These are phyloP conservation scores for Etheostoma perlongum DNA, from an alignment of 2,797 vertebrate species.

Conservation along the genomic window DNA sequence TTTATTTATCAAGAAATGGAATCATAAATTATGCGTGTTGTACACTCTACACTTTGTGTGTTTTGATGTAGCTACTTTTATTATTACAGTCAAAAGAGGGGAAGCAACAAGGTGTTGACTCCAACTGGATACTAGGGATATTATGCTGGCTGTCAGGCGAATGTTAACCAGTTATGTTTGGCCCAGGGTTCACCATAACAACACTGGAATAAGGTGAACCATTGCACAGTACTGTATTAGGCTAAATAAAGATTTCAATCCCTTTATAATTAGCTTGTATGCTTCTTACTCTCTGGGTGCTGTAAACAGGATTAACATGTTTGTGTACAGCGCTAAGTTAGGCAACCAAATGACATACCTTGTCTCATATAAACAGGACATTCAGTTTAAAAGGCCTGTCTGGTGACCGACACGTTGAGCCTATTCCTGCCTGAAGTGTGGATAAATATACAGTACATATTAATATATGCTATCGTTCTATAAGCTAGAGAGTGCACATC, in stretches of 20 bases:
- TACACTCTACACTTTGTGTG: conserved; percentile 35
- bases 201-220: conserved; percentile 81
- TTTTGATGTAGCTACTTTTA: conserved; percentile 31
- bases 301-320: conserved; percentile 67
- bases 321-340: conserved; percentile 52
- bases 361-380: not conserved
- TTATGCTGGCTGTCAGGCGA: conserved; percentile 25
- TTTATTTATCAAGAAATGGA: conserved; percentile 72
- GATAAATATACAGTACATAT: not conserved
- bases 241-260: conserved; percentile 88
- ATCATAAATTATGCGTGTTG: conserved; percentile 53
- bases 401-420: not conserved
- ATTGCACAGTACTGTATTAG: conserved; percentile 80
- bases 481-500: not conserved
- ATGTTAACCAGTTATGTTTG: conserved; percentile 54
- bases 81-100: conserved; percentile 17
- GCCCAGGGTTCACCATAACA: conserved; percentile 61
- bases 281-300: conserved; percentile 64
- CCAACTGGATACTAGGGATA: conserved; percentile 7
- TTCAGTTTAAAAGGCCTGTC: not conserved
- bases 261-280: conserved; percentile 84
- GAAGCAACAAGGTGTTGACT: conserved; percentile 15
- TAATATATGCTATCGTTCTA: not conserved
- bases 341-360: conserved; percentile 24
- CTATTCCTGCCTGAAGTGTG: not conserved